Base-by-base conservation (phyloP, 1,140 invertebrate genomes). In the Coelopa frigida region DNA sequence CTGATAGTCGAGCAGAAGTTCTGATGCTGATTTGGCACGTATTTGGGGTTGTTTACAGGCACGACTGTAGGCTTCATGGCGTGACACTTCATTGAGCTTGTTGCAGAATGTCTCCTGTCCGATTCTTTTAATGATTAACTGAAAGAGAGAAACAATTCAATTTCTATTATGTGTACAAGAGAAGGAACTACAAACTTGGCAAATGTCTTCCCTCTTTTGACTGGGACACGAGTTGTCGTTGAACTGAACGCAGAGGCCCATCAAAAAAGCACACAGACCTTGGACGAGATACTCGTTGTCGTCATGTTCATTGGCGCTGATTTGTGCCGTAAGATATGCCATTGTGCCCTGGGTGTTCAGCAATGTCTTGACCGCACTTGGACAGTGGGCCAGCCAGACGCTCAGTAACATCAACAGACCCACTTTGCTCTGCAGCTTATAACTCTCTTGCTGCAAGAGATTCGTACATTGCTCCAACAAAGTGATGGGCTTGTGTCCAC, bases 1-100 rank as follows among this genome's bases (percentile, higher is more conserved):
- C 70, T 97, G 89, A 70, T 92, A 92, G 70, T 99, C 96, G 41
- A 98, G 78, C 20, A 96, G 73, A 15, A 98, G 74, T 53, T 97
- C 90, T 10, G 73, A 73, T 5, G 89, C 73, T 50, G 82, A 72
- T 63, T 83, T 86, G 11, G 81, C 83, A 26, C 80, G 76, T 4
- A 91, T 78, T 68, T 98, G 91, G 2, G 95, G 94, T 65, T 92
- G 89, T 71, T 98, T 97, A 3, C 89, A 81, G 22, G 94, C 89
- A 62, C 82, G 80, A 23, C 85, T 89, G 72, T 98, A 99, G 23
- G 82, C 77, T 72, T 98, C 94, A 59, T 93, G 89, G 46, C 85
- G 83, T 0, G 85, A 81, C 29, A 98, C 84, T 49, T 90, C 84
- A 38, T 80, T 81, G 38, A 99, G 75, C 61, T 89, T 92, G 54